Evolutionary conservation across 2,113 vertebrate genomes (phyloP).

Genomic region (Eolophus roseicapilla): DNA sequence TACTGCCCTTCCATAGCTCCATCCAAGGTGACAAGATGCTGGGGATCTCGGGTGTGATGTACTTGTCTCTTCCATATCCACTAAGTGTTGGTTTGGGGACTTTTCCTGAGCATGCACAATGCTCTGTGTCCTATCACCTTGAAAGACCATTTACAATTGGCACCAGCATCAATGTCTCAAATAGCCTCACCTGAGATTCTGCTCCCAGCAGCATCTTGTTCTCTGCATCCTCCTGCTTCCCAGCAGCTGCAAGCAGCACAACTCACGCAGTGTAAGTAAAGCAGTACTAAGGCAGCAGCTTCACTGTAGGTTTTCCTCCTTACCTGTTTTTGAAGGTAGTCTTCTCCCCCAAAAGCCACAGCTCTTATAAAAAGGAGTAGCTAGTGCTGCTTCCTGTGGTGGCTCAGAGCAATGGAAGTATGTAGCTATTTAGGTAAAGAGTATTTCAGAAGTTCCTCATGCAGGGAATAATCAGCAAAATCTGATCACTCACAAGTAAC

Average conservation of each 20-base stretch:
- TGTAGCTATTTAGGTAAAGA: not conserved
- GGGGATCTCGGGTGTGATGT: not conserved
- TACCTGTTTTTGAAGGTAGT: not conserved
- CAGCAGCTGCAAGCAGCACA: not conserved
- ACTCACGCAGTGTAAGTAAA: fast-evolving
- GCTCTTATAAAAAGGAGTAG: not conserved
- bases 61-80: fast-evolving
- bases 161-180: too few species aligned
- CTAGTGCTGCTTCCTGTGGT: not conserved
- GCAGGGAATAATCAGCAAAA: not conserved
- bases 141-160: not conserved
- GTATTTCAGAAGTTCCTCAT: not conserved
- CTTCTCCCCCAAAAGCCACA: not conserved
- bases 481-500: not conserved
- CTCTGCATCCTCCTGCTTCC: not conserved
- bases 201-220: fast-evolving
- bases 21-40: fast-evolving
- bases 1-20: not conserved
- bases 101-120: not conserved
- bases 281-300: not conserved
- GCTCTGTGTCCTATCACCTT: fast-evolving
- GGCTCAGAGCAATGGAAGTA: not conserved
- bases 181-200: fast-evolving
- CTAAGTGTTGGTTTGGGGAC: not conserved
- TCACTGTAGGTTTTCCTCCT: not conserved